phyloP scores from a whole-genome alignment of 2,797 vertebrate genomes.

The Alcedo atthis region DNA sequence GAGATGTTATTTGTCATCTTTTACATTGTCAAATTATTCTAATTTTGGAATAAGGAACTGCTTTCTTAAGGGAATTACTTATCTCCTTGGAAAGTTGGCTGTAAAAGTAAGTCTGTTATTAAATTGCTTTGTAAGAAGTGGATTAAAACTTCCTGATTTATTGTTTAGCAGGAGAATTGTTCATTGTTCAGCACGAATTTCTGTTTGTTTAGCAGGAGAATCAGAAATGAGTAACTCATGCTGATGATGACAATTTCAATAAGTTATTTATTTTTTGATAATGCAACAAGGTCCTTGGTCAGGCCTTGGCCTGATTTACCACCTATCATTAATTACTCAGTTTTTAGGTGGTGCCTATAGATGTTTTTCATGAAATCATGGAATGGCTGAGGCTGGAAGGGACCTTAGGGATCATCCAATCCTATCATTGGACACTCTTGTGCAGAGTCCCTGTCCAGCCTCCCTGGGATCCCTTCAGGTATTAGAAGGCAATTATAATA shows the following conservation, averaged over 20 bases:
- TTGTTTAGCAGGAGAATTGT: slow-evolving; percentile 42
- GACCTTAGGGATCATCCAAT: too few relatives aligned
- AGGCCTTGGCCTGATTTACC: neutral
- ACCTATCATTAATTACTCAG: neutral
- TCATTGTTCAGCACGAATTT: slow-evolving; percentile 42
- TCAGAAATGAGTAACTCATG: slow-evolving; percentile 32
- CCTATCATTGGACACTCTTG: too few relatives aligned
- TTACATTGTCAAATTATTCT: slow-evolving; percentile 39
- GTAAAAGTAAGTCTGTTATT: slow-evolving; percentile 30
- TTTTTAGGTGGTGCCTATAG: neutral
- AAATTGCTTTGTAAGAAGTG: slow-evolving; percentile 45
- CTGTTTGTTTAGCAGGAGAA: slow-evolving; percentile 38
- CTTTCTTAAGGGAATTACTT: slow-evolving; percentile 55
- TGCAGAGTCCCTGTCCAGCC: too few relatives aligned
- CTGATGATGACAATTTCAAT: slow-evolving; percentile 29
- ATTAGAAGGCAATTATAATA: too few relatives aligned
- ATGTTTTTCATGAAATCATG: neutral
- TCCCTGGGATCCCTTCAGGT: too few relatives aligned
- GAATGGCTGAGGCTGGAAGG: too few relatives aligned
- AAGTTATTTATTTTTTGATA: slow-evolving; percentile 35
- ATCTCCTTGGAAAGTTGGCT: slow-evolving; percentile 56
- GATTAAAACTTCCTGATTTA: slow-evolving; percentile 58
- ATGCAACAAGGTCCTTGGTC: slow-evolving; percentile 3
- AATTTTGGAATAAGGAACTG: slow-evolving; percentile 43
- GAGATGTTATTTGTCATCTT: slow-evolving; percentile 30